phyloP scores from a whole-genome alignment of 1,140 invertebrate species.

The Megalopta genalis region DNA sequence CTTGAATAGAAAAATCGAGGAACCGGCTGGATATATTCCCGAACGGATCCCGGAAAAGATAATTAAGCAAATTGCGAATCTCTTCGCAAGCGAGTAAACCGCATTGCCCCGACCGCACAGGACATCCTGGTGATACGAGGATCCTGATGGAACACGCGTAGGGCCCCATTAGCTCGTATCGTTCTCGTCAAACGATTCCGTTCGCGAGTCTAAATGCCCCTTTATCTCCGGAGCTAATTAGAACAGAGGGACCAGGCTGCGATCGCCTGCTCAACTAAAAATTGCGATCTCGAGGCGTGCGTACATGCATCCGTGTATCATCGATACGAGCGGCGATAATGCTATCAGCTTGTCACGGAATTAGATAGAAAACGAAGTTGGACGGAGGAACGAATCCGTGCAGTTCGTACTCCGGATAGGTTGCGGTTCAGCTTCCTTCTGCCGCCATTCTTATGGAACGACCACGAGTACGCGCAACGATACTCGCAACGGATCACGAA shows the following conservation, averaged over 20 bases:
- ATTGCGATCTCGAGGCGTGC: neutral
- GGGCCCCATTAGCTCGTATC: constrained; percentile 18
- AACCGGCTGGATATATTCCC: constrained; percentile 19
- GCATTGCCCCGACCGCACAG: constrained; percentile 68
- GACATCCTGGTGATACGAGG: constrained; percentile 72
- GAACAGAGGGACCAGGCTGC: neutral
- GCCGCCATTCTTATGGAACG: too few species aligned
- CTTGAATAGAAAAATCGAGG: neutral
- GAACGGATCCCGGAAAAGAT: constrained; percentile 62
- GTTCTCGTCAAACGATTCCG: constrained; percentile 10
- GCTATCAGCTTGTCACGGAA: constrained; percentile 44
- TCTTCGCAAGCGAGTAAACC: constrained; percentile 63
- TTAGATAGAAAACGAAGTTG: constrained; percentile 44
- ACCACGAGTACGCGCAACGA: too few species aligned
- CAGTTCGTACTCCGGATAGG: constrained; percentile 47
- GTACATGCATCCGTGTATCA: too few species aligned
- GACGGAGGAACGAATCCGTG: constrained; percentile 55
- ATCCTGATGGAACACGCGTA: constrained; percentile 46
- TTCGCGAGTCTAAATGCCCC: neutral
- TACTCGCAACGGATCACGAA: too few species aligned
- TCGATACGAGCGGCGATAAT: constrained; percentile 23
- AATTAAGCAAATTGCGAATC: constrained; percentile 68
- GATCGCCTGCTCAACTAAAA: constrained; percentile 17
- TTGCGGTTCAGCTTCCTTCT: constrained; percentile 40
- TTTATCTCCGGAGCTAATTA: neutral